These are phyloP conservation scores for Tenthredo mesomela DNA, from an alignment of 2,888 invertebrate species.

Conservation along the genomic window DNA sequence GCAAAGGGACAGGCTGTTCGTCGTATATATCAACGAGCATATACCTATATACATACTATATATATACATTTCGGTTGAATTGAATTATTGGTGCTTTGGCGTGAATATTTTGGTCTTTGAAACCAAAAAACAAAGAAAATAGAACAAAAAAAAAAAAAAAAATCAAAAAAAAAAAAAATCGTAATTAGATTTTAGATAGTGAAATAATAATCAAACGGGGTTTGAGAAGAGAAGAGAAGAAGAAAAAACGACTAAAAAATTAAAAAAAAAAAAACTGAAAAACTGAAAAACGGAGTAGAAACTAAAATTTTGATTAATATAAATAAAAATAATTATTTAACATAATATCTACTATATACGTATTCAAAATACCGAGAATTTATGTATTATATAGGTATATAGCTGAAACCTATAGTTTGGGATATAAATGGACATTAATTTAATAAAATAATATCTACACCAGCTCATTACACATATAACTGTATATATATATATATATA, in stretches of 20 bases:
- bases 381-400: too few relatives aligned
- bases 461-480: neutral
- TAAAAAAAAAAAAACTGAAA: too few relatives aligned
- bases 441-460: neutral
- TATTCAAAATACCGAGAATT: too few relatives aligned
- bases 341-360: too few relatives aligned
- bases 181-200: neutral
- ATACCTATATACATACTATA: neutral
- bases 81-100: slow-evolving; percentile 23
- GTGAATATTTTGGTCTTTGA: neutral
- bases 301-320: neutral
- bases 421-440: neutral
- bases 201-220: neutral
- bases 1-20: neutral
- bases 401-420: neutral
- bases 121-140: neutral
- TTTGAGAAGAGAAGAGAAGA: neutral
- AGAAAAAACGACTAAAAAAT: neutral
- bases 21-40: neutral
- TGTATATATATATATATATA: too few relatives aligned
- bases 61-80: slow-evolving; percentile 18
- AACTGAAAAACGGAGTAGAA: neutral
- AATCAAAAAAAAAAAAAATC: neutral
- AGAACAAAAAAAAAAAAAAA: neutral
- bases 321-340: too few relatives aligned